A percentile compares a stretch with the other conserved stretches of the same genome.
phyloP scores from a whole-genome alignment of 1,140 invertebrate species.

The Trypoxylus dichotomus region DNA sequence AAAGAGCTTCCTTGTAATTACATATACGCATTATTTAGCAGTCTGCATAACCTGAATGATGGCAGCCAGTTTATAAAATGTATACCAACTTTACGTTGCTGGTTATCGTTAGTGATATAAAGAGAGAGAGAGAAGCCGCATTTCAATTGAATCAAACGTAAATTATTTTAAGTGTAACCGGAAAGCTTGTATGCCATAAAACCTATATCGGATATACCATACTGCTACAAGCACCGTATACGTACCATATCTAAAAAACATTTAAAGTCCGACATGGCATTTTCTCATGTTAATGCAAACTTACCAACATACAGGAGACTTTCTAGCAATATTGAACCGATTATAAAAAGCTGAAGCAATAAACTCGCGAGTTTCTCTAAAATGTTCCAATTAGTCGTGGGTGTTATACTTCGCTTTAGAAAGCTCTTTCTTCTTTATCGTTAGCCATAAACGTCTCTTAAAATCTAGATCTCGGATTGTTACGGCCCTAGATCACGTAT shows the following conservation, averaged over 20 bases:
- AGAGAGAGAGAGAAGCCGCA: no score
- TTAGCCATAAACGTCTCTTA: background rate
- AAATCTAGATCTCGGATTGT: background rate
- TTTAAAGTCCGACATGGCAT: background rate
- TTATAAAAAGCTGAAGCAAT: conserved; percentile 16
- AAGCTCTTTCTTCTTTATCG: conserved; percentile 15
- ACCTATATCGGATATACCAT: background rate
- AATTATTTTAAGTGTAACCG: no score
- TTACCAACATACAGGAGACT: background rate
- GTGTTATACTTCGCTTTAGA: conserved; percentile 15
- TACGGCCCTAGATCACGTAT: background rate
- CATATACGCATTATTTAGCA: no score
- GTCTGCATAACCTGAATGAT: no score
- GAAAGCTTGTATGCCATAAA: background rate
- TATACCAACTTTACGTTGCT: no score
- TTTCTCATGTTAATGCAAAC: background rate
- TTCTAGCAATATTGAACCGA: conserved; percentile 11
- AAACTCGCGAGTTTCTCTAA: background rate
- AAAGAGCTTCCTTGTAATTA: no score
- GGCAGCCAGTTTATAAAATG: no score
- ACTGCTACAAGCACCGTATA: background rate
- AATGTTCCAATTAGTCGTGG: conserved; percentile 23
- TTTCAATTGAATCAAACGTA: no score
- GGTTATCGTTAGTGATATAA: no score
- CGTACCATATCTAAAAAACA: background rate